Percentiles rank a stretch among this genome's conserved stretches.
phyloP scores from a whole-genome alignment of 2,113 vertebrate species.

The Mionectes macconnelli region DNA sequence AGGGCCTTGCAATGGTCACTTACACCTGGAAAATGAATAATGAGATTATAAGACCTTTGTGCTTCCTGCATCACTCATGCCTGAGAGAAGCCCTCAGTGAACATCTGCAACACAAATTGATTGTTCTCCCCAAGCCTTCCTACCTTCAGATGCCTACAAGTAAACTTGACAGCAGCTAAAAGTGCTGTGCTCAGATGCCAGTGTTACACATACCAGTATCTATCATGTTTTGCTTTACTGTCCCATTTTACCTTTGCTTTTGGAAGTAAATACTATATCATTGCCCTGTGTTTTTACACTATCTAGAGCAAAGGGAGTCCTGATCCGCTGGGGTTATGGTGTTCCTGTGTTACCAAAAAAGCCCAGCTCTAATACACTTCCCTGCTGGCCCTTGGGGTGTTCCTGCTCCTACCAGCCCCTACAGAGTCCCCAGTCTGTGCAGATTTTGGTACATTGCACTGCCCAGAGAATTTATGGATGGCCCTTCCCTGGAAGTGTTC shows the following conservation, averaged over 20 bases:
- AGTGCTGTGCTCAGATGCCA: background rate
- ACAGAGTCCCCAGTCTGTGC: accelerated
- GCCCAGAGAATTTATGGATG: no score
- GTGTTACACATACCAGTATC: accelerated
- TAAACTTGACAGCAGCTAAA: background rate
- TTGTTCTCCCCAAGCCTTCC: background rate
- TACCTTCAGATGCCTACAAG: background rate
- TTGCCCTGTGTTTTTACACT: background rate
- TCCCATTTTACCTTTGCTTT: background rate
- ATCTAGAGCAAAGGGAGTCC: background rate
- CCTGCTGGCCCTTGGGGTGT: accelerated
- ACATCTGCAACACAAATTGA: background rate
- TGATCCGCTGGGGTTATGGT: background rate
- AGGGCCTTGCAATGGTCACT: background rate
- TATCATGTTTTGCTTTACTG: accelerated
- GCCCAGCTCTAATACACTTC: background rate
- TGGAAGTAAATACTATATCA: background rate
- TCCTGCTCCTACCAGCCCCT: background rate
- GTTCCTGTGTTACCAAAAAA: background rate
- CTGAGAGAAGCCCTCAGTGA: background rate
- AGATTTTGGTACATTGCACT: background rate
- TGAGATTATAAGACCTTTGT: background rate
- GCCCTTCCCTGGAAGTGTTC: background rate
- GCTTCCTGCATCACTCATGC: background rate
- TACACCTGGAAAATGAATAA: background rate